Evolutionary conservation across 2,888 invertebrate genomes (phyloP).

Genomic region (Apamea monoglypha): DNA sequence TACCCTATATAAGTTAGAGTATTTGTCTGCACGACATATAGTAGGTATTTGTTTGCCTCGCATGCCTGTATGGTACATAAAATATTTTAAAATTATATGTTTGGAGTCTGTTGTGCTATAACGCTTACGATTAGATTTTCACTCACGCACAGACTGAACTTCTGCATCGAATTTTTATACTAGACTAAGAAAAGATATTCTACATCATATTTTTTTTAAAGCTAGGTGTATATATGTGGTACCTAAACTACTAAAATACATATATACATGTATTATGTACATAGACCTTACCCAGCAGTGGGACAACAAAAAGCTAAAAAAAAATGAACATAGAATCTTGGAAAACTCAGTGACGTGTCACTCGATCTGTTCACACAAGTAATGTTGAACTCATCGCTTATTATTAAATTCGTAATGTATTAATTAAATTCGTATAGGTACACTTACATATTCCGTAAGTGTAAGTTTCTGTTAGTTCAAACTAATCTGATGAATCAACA

Average conservation of each 20-base stretch:
- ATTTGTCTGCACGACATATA: background rate
- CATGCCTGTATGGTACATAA: background rate
- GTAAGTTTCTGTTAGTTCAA: constrained; percentile 36
- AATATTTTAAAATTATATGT: background rate
- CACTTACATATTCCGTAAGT: constrained; percentile 2
- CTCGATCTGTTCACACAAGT: constrained; percentile 13
- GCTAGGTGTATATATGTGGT: background rate
- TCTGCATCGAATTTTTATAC: background rate
- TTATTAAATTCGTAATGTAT: constrained; percentile 25
- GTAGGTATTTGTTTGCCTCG: background rate
- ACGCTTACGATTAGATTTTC: background rate
- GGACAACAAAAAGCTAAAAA: background rate
- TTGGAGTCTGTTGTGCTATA: background rate
- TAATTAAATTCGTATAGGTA: constrained; percentile 33
- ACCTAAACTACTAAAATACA: background rate
- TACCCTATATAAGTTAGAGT: background rate
- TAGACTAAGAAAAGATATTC: background rate
- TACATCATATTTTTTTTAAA: background rate
- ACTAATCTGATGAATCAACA: constrained; percentile 32
- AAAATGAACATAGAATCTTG: background rate
- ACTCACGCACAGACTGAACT: too few species aligned
- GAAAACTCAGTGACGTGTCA: constrained; percentile 3
- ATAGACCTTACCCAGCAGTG: background rate
- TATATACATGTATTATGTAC: background rate
- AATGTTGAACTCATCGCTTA: constrained; percentile 21